Evolutionary conservation across 2,888 invertebrate species (phyloP).

Genomic region (Coelinius sp.): DNA sequence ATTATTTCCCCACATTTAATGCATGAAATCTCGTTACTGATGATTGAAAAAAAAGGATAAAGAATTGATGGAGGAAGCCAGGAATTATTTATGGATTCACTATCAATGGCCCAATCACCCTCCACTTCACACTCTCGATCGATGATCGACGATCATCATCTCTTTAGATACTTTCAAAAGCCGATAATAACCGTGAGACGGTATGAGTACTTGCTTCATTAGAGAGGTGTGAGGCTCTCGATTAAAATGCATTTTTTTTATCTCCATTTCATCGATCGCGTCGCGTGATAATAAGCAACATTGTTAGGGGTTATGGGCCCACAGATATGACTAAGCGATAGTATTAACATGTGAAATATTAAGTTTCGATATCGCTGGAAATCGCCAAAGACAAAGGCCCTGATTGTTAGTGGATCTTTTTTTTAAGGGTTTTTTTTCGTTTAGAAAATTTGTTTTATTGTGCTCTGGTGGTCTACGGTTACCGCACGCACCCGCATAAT

Average conservation of each 20-base stretch:
- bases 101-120: not conserved
- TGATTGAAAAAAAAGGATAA: not conserved
- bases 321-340: constrained; percentile 10
- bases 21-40: not conserved
- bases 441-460: not conserved
- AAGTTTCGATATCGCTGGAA: constrained; percentile 1
- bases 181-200: not conserved
- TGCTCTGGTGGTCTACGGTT: not conserved
- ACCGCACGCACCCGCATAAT: not conserved
- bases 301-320: constrained; percentile 10
- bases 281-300: constrained; percentile 10
- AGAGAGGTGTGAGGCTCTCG: not conserved
- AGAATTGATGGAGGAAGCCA: not conserved
- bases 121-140: not conserved
- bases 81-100: not conserved
- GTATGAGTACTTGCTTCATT: not conserved
- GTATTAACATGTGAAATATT: constrained; percentile 12
- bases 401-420: constrained; percentile 19
- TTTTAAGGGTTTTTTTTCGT: too few relatives aligned
- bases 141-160: not conserved
- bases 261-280: not conserved
- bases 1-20: not conserved
- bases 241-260: constrained; percentile 8
- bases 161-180: not conserved
- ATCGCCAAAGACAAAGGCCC: constrained; percentile 24